Conservation (phyloP, 2,797 vertebrate species). For the Macropodus opercularis region DNA sequence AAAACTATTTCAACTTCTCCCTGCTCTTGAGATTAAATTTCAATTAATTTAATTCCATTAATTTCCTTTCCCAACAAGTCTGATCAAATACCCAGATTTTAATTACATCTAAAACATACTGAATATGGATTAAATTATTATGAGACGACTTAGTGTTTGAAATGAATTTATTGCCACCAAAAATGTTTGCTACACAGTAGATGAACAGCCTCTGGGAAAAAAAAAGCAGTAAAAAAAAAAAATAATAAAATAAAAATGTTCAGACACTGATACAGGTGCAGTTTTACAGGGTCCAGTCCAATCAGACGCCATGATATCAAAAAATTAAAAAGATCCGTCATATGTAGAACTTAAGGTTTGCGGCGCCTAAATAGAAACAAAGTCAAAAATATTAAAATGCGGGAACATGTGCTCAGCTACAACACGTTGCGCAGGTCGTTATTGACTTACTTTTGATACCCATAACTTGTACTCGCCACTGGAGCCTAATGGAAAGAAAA, state of each 20-base stretch:
- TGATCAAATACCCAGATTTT: too few relatives aligned
- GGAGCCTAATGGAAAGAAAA: conserved; percentile 57
- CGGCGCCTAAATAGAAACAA: conserved; percentile 84
- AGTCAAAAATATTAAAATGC: neutral
- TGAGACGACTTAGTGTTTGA: conserved; percentile 1
- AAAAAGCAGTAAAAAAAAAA: neutral
- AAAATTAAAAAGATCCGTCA: conserved; percentile 14
- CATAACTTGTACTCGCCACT: conserved; percentile 37
- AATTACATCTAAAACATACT: too few relatives aligned
- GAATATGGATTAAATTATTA: neutral
- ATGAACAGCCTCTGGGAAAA: neutral
- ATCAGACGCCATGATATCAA: too few relatives aligned
- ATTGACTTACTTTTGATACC: conserved; percentile 76
- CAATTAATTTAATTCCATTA: too few relatives aligned
- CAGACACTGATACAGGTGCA: conserved; percentile 48
- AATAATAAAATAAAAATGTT: conserved; percentile 11
- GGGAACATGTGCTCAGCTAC: neutral
- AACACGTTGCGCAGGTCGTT: neutral
- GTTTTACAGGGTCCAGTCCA: conserved; percentile 14
- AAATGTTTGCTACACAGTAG: conserved; percentile 35
- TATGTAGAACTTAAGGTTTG: conserved; percentile 84
- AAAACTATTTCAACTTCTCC: neutral
- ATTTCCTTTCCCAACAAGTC: too few relatives aligned
- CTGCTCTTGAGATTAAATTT: neutral
- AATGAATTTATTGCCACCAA: conserved; percentile 68